phyloP scores from a whole-genome alignment of 2,797 vertebrate genomes.

The Micromesistius poutassou region DNA sequence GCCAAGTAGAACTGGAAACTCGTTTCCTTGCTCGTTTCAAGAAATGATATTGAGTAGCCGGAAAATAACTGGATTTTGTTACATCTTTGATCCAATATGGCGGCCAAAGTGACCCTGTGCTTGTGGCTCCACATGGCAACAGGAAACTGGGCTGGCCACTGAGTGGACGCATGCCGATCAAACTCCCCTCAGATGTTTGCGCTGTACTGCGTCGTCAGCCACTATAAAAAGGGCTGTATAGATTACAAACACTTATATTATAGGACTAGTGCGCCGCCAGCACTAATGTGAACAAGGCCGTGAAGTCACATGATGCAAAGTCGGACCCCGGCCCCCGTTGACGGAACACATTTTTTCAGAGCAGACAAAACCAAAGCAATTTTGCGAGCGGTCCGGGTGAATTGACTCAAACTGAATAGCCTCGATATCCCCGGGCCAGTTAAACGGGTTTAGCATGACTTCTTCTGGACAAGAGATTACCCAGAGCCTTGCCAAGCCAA shows the following conservation, averaged over 20 bases:
- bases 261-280: background rate
- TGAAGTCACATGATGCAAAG: conserved; percentile 39
- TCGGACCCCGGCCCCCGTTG: conserved; percentile 12
- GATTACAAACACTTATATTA: conserved; percentile 32
- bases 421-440: background rate
- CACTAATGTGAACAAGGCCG: conserved; percentile 17
- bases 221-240: conserved; percentile 37
- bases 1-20: background rate
- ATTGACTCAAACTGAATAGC: background rate
- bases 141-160: conserved; percentile 33
- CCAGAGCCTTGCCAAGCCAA: background rate
- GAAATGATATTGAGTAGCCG: too few relatives aligned
- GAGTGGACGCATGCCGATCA: conserved; percentile 36
- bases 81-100: conserved; percentile 1
- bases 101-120: background rate
- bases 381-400: background rate
- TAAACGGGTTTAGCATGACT: background rate
- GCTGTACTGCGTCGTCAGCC: conserved; percentile 6
- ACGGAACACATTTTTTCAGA: background rate
- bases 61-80: background rate
- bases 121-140: background rate
- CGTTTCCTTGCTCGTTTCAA: background rate
- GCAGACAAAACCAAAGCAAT: background rate
- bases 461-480: background rate
- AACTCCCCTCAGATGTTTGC: conserved; percentile 21